Conservation (phyloP, 2,888 invertebrate species). For the Miltochrista miniata region DNA sequence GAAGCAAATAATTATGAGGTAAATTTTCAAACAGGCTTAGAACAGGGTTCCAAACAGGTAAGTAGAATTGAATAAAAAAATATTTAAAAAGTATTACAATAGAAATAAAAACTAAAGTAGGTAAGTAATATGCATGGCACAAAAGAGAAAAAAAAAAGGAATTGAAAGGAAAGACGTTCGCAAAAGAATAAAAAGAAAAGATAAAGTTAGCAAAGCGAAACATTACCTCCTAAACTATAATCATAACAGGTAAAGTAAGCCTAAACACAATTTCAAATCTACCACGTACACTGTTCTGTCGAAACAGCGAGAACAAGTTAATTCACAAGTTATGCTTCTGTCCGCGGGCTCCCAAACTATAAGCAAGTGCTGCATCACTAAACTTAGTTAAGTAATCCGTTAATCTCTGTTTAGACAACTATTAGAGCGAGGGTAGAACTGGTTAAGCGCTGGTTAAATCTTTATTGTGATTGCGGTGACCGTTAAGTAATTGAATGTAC, state of each 20-base stretch:
- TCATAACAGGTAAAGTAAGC: neutral
- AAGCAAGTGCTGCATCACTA: constrained; percentile 38
- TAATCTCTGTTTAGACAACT: constrained; percentile 56
- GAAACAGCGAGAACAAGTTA: neutral
- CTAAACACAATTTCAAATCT: neutral
- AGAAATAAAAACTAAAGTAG: too few relatives aligned
- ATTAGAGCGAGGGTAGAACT: constrained; percentile 40
- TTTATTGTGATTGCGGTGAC: constrained; percentile 27
- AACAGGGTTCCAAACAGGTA: too few relatives aligned
- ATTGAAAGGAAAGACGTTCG: too few relatives aligned
- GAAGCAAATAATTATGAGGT: too few relatives aligned
- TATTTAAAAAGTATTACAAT: too few relatives aligned
- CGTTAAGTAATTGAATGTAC: constrained; percentile 30
- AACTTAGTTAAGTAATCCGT: constrained; percentile 46
- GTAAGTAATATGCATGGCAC: too few relatives aligned
- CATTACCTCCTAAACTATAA: neutral
- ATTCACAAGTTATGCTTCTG: neutral
- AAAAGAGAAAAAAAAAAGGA: too few relatives aligned
- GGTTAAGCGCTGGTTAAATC: constrained; percentile 32
- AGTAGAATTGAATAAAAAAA: too few relatives aligned
- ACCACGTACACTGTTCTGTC: neutral
- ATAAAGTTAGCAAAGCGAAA: neutral
- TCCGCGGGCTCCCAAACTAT: constrained; percentile 21
- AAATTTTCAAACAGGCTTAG: too few relatives aligned
- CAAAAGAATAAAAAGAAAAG: too few relatives aligned